These are phyloP conservation scores for Saimiri boliviensis DNA, from an alignment of 2,113 vertebrate genomes.

Conservation along the genomic window DNA sequence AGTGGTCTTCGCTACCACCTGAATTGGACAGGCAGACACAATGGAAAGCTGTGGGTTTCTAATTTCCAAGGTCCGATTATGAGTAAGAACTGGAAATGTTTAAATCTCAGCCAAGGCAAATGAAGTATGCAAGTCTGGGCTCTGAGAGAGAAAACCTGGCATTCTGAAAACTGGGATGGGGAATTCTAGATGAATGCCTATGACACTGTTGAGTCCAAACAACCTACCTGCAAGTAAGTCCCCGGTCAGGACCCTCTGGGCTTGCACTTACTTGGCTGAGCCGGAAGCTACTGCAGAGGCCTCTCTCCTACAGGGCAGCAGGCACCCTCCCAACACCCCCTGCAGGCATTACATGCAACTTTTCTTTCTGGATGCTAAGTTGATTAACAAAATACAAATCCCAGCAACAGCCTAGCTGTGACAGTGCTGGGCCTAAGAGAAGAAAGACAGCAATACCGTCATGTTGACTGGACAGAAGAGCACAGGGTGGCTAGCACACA, in stretches of 20 bases:
- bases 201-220: background rate
- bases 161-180: background rate
- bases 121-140: background rate
- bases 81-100: background rate
- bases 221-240: rapidly evolving
- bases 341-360: background rate
- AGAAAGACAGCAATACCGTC: background rate
- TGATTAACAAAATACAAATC: background rate
- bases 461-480: background rate
- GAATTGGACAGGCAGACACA: background rate
- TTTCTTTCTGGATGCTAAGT: background rate
- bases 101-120: background rate
- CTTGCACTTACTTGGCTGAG: background rate
- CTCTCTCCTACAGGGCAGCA: background rate
- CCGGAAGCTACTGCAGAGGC: background rate
- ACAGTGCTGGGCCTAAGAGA: background rate
- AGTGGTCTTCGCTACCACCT: background rate
- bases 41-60: background rate
- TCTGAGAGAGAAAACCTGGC: background rate
- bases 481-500: background rate
- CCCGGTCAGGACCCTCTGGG: background rate
- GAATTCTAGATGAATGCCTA: background rate
- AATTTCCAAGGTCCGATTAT: background rate
- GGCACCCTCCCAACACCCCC: background rate
- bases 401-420: background rate